Conservation (phyloP, 2,888 invertebrate genomes). For the Sarcophaga variegata region DNA sequence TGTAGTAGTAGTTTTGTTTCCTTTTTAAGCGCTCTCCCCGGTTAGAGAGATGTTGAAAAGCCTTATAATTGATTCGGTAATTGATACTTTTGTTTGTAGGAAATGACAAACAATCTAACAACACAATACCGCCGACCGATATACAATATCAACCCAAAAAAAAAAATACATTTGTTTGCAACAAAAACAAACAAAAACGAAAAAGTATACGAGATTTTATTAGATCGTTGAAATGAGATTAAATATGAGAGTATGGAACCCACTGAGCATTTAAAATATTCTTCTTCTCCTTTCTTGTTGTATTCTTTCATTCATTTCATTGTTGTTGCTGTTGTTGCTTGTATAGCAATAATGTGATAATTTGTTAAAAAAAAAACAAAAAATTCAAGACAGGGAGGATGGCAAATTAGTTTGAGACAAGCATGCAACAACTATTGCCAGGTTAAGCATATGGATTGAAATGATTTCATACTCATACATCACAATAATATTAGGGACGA, state of each 20-base stretch:
- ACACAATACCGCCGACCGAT: conserved; percentile 24
- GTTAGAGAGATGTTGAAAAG: conserved; percentile 40
- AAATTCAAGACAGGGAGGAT: conserved; percentile 38
- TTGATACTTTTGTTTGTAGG: conserved; percentile 72
- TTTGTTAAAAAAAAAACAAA: conserved; percentile 68
- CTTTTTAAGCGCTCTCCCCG: neutral
- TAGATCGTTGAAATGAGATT: conserved; percentile 59
- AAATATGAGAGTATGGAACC: conserved; percentile 40
- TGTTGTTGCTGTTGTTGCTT: neutral
- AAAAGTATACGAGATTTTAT: neutral
- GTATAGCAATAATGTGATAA: conserved; percentile 77
- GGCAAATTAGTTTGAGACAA: conserved; percentile 35
- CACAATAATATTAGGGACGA: neutral
- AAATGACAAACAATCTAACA: conserved; percentile 59
- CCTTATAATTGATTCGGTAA: conserved; percentile 73
- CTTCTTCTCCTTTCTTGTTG: neutral
- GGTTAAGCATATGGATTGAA: neutral
- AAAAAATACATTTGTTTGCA: conserved; percentile 16
- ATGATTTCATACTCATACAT: neutral
- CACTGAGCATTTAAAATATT: conserved; percentile 42
- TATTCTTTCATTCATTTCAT: neutral
- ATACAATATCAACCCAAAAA: conserved; percentile 2
- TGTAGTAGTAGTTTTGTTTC: neutral
- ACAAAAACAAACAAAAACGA: conserved; percentile 23
- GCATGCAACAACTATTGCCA: conserved; percentile 50